Conservation (phyloP, 2,888 invertebrate genomes). For the Rhamnusium bicolor region DNA sequence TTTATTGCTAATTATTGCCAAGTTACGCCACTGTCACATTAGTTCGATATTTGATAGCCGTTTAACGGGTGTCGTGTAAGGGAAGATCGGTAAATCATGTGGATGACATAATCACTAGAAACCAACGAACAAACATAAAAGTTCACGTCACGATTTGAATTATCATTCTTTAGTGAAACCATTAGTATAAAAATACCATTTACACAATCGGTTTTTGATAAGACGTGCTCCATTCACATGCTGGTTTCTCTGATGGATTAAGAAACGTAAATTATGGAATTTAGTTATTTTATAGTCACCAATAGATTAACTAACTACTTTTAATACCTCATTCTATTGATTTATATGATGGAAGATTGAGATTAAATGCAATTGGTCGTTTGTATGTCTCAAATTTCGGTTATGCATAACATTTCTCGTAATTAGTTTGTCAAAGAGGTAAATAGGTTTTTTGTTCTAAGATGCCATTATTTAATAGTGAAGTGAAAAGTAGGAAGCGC, state of each 20-base stretch:
- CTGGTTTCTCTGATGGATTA: conserved; percentile 32
- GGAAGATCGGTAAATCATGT: conserved; percentile 55
- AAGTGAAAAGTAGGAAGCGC: too few relatives aligned
- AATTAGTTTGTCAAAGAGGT: too few relatives aligned
- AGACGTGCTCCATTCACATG: conserved; percentile 15
- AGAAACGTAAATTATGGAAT: conserved; percentile 11
- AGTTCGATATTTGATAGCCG: conserved; percentile 32
- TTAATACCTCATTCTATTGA: background rate
- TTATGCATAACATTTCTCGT: too few relatives aligned
- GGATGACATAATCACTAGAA: conserved; percentile 58
- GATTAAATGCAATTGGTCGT: background rate
- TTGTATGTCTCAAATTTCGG: too few relatives aligned
- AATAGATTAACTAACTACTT: background rate
- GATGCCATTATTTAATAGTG: too few relatives aligned
- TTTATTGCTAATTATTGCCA: background rate
- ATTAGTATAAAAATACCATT: conserved; percentile 44
- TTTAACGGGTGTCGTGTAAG: conserved; percentile 28
- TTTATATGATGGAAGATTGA: background rate
- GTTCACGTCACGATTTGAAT: conserved; percentile 57
- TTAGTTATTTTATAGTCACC: background rate
- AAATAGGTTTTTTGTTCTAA: too few relatives aligned
- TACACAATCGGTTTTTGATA: conserved; percentile 40
- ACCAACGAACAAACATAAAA: conserved; percentile 55
- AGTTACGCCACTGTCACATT: background rate
- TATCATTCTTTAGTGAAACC: conserved; percentile 48